Percentiles rank a stretch among this genome's conserved stretches.
phyloP scores from a whole-genome alignment of 2,888 invertebrate species.

The Heliconius erato region DNA sequence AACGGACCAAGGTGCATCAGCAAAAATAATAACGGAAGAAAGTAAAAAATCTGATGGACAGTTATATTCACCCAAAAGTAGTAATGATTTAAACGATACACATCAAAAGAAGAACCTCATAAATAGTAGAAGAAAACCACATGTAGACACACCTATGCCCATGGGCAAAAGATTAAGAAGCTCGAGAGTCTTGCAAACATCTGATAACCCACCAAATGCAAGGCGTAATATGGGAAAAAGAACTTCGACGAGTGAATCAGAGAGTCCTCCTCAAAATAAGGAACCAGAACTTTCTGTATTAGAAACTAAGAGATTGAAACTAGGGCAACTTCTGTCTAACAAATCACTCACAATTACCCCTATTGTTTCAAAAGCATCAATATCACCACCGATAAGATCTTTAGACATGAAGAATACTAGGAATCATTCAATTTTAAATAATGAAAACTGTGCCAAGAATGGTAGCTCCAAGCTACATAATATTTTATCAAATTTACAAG shows the following conservation, averaged over 20 bases:
- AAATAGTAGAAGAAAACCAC: slow-evolving; percentile 71
- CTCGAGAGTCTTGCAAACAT: slow-evolving; percentile 75
- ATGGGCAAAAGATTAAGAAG: slow-evolving; percentile 79
- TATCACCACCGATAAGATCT: slow-evolving; percentile 65
- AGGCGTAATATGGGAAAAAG: slow-evolving; percentile 70
- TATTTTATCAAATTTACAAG: slow-evolving; percentile 79
- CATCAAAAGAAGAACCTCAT: slow-evolving; percentile 60
- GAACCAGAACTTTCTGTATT: slow-evolving; percentile 71
- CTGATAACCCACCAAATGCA: slow-evolving; percentile 66
- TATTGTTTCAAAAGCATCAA: slow-evolving; percentile 64
- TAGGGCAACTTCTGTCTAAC: slow-evolving; percentile 78
- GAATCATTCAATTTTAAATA: slow-evolving; percentile 75
- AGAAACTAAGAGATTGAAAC: slow-evolving; percentile 77
- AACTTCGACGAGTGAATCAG: slow-evolving; percentile 62
- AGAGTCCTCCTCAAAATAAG: slow-evolving; percentile 65
- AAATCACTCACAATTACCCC: slow-evolving; percentile 76
- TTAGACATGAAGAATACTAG: slow-evolving; percentile 68
- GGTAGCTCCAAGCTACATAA: slow-evolving; percentile 83
- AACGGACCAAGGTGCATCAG: slow-evolving; percentile 83
- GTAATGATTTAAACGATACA: slow-evolving; percentile 68
- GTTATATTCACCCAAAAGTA: slow-evolving; percentile 63
- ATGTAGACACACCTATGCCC: slow-evolving; percentile 64
- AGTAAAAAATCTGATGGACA: slow-evolving; percentile 63
- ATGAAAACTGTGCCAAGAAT: slow-evolving; percentile 82
- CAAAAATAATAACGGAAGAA: slow-evolving; percentile 82